Conservation (phyloP, 2,113 vertebrate species). For the Acanthochromis polyacanthus region DNA sequence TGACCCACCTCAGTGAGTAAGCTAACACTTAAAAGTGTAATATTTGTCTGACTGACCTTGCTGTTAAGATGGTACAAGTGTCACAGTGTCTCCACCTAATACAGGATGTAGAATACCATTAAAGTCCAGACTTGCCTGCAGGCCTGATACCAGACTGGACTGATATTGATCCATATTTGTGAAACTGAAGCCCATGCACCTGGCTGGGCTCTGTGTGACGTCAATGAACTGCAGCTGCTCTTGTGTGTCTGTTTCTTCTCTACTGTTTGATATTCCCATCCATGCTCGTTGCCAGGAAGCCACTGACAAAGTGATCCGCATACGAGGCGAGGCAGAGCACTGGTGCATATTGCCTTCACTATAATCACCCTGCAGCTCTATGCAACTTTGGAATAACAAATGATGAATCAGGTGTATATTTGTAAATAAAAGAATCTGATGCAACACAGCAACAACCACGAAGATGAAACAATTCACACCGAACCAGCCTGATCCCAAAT, state of each 20-base stretch:
- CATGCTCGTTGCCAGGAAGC: constrained; percentile 37
- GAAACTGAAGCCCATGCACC: constrained; percentile 29
- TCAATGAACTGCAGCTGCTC: constrained; percentile 55
- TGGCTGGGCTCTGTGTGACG: constrained; percentile 24
- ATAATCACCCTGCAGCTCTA: constrained; percentile 41
- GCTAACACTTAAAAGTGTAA: too few species aligned
- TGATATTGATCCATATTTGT: constrained; percentile 31
- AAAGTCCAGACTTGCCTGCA: not conserved
- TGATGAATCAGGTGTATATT: constrained; percentile 36
- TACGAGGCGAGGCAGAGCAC: constrained; percentile 35
- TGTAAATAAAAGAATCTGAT: too few species aligned
- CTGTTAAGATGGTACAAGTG: constrained; percentile 8
- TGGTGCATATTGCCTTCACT: constrained; percentile 35
- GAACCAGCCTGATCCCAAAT: too few species aligned
- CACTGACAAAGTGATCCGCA: constrained; percentile 45
- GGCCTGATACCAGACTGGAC: constrained; percentile 34
- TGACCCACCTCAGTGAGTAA: too few species aligned
- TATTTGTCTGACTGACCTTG: constrained; percentile 8
- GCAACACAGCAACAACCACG: not conserved
- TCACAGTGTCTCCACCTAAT: not conserved
- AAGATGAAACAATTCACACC: too few species aligned
- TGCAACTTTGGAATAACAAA: constrained; percentile 42
- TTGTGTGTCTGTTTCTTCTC: constrained; percentile 36
- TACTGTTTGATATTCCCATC: constrained; percentile 64
- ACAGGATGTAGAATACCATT: not conserved